Percentiles rank a stretch among this genome's conserved stretches.
These are phyloP conservation scores for Ornithorhynchus anatinus DNA, from an alignment of 2,113 vertebrate species.

Conservation along the genomic window DNA sequence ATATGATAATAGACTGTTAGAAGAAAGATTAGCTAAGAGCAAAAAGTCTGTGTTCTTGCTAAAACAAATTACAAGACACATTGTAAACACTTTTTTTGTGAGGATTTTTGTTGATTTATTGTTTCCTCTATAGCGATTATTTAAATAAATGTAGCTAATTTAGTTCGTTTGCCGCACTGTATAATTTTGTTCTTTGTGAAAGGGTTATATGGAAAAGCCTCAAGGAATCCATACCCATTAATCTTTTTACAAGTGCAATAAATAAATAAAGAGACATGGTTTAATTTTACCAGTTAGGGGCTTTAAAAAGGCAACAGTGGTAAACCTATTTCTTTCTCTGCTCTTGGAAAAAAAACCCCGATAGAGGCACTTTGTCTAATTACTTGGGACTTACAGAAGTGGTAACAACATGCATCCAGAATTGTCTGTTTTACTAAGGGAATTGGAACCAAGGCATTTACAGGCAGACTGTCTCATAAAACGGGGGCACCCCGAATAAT, in stretches of 20 bases:
- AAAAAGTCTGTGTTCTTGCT: slow-evolving; percentile 71
- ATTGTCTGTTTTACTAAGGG: not conserved
- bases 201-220: slow-evolving; percentile 76
- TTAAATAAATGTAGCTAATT: slow-evolving; percentile 79
- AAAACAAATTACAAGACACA: slow-evolving; percentile 74
- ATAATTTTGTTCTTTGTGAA: slow-evolving; percentile 75
- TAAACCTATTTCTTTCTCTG: slow-evolving; percentile 49
- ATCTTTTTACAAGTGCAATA: slow-evolving; percentile 78
- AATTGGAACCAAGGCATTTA: not conserved
- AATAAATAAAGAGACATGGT: slow-evolving; percentile 77
- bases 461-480: not conserved
- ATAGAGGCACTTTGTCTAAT: slow-evolving; percentile 34
- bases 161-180: slow-evolving; percentile 70
- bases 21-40: slow-evolving; percentile 74
- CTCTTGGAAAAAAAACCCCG: slow-evolving; percentile 29
- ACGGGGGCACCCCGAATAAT: not conserved
- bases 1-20: slow-evolving; percentile 69
- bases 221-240: slow-evolving; percentile 75
- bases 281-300: slow-evolving; percentile 74
- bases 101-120: slow-evolving; percentile 79
- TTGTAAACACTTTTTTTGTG: slow-evolving; percentile 76
- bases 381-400: slow-evolving; percentile 8
- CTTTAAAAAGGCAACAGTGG: slow-evolving; percentile 59
- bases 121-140: slow-evolving; percentile 75
- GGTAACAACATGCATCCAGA: not conserved